Conservation (phyloP, 2,888 invertebrate genomes). For the Amiota mariae region DNA sequence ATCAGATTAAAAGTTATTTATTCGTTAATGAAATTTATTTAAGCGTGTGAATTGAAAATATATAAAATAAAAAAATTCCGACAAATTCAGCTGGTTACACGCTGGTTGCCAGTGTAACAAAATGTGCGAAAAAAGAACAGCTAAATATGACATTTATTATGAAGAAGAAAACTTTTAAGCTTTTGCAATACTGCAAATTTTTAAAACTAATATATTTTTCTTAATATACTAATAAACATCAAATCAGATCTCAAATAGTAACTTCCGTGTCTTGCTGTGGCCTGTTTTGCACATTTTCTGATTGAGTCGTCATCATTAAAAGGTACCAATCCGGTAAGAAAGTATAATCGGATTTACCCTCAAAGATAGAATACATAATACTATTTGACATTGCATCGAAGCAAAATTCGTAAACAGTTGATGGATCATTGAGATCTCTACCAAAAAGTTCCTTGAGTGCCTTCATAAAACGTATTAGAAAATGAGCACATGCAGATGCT, state of each 20-base stretch:
- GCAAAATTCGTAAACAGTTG: background rate
- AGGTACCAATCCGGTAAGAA: constrained; percentile 18
- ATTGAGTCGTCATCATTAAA: background rate
- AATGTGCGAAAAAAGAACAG: background rate
- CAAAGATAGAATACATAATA: background rate
- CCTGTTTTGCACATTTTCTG: too few species aligned
- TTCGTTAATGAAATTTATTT: background rate
- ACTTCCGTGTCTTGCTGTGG: too few species aligned
- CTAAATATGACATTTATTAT: too few species aligned
- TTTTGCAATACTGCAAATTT: too few species aligned
- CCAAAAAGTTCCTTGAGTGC: background rate
- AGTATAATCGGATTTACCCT: background rate
- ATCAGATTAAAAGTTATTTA: background rate
- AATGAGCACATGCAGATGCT: background rate
- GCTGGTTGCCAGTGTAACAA: constrained; percentile 15
- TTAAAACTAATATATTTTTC: too few species aligned
- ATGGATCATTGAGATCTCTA: background rate
- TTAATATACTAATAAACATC: too few species aligned
- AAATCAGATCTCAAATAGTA: too few species aligned
- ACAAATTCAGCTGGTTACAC: constrained; percentile 24
- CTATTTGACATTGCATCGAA: background rate
- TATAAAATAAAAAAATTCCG: constrained; percentile 1
- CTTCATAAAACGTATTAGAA: constrained; percentile 10
- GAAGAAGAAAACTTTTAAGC: too few species aligned
- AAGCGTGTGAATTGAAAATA: background rate